Evolutionary conservation across 2,797 vertebrate genomes (phyloP), one percentile per base, ranked within the genome.

Genomic region (Perdix hodgsoniae): DNA sequence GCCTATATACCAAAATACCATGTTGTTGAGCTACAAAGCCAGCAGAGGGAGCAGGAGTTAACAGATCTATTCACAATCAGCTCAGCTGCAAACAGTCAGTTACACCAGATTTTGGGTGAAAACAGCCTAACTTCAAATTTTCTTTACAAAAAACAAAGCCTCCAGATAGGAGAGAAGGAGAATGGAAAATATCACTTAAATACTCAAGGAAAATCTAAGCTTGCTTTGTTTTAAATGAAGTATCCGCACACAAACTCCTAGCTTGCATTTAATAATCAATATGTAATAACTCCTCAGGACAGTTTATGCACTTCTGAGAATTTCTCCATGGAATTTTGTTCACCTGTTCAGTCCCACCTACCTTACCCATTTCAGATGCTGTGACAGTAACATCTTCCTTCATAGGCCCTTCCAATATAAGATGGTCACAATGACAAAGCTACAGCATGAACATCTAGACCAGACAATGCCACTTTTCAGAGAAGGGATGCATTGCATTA

Each of bases 21-120:
- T 22, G 93, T n/a, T 45, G 1, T 64, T 91, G 57, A 44, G 26
- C 49, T 10, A 5, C 3, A 6, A 9, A 61, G 75, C 95, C 96
- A 40, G 61, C 91, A 96, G 96, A 86, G 95, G 95, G 96, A 86
- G 94, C 86, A 91, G n/a, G 50, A 93, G 94, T 31, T 69, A 60
- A 66, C 3, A 1, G 6, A 63, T 39, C 18, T 59, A 83, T n/a
- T 40, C 39, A 18, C 9, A 0, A 17, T 31, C n/a, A 4, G 2
- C 24, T 19, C 35, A 18, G 9, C 21, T 11, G 23, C 31, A 14
- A 61, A n/a, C 54, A 39, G 27, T 6, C 6, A 0, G 23, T 39
- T 17, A 10, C 0, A 5, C 27, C 5, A 24, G 40, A 5, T 16
- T 10, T 27, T 12, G n/a, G 7, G 24, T 35, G 9, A 24, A 40